Base-by-base conservation (phyloP, 2,113 vertebrate genomes). In the Arenaria interpres region DNA sequence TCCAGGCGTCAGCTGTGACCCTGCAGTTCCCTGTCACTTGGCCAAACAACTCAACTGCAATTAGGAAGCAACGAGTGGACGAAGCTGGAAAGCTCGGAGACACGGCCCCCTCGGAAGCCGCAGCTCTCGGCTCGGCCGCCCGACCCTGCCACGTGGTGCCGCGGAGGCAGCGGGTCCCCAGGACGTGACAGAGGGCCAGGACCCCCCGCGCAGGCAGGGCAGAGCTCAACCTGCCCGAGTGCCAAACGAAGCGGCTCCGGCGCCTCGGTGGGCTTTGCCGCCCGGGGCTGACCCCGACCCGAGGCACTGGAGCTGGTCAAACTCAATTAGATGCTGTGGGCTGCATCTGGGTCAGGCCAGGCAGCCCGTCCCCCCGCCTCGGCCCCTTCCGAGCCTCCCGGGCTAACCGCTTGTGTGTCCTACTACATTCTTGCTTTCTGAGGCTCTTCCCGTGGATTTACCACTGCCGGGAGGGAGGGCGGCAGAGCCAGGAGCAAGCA, bases 101-200 rank as follows among this genome's bases (percentile, higher is more conserved):
- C 0, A 1, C 60, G 48, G 48, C 66, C 37, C n/a, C 63, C 20
- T 19, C 4, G 1, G 35, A 43, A 41, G 24, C 54, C 10, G 0
- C 68, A 43, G 39, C 87, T 60, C 53, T 2, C 2, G 1, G 45
- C 64, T 41, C 11, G 7, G 48, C 60, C 37, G 9, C 0, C 79
- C 1, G 7, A 5, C 21, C 71, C n/a, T 1, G 30, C 8, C 10
- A 1, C 48, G 30, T 3, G 3, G 0, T 3, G 2, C 60, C 2
- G 0, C 0, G 4, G 35, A 8, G 39, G 39, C 57, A 76, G 48
- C 4, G 0, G 46, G 62, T 60, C 45, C 73, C 81, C 3, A 1
- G 2, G 14, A 14, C 6, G 73, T 43, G 46, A 35, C 13, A 59
- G 33, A 35, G 33, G 57, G 33, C 33, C 14, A 8, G 0, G 30